These are phyloP conservation scores for Cheirogaleus major DNA, from an alignment of 2,797 vertebrate species.

Conservation along the genomic window DNA sequence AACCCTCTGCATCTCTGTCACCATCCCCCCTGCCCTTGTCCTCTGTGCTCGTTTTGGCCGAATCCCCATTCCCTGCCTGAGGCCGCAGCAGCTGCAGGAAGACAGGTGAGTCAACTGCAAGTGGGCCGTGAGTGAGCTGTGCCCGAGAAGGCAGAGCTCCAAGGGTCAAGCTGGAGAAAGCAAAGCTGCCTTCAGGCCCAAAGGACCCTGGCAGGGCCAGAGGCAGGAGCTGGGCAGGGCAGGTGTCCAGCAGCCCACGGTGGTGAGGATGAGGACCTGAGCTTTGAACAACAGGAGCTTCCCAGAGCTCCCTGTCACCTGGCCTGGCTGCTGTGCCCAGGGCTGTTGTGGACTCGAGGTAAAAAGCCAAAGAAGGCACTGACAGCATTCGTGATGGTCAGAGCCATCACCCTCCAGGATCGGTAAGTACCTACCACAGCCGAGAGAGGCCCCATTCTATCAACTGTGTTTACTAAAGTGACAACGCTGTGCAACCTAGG, in stretches of 20 bases:
- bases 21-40: no score
- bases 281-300: not conserved
- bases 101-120: not conserved
- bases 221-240: not conserved
- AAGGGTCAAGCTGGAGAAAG: not conserved
- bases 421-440: not conserved
- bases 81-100: not conserved
- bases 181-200: not conserved
- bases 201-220: not conserved
- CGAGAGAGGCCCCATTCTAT: not conserved
- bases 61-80: not conserved
- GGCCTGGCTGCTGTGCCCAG: not conserved
- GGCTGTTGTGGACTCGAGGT: not conserved
- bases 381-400: not conserved
- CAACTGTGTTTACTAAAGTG: not conserved
- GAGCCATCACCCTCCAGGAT: not conserved
- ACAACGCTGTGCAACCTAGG: fast-evolving
- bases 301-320: not conserved
- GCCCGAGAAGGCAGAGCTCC: not conserved
- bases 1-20: not conserved
- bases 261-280: not conserved
- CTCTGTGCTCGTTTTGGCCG: not conserved
- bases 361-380: not conserved
- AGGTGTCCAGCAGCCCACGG: not conserved
- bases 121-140: not conserved